Evolutionary conservation across 2,113 vertebrate species (phyloP).

Genomic region (Pavo muticus): DNA sequence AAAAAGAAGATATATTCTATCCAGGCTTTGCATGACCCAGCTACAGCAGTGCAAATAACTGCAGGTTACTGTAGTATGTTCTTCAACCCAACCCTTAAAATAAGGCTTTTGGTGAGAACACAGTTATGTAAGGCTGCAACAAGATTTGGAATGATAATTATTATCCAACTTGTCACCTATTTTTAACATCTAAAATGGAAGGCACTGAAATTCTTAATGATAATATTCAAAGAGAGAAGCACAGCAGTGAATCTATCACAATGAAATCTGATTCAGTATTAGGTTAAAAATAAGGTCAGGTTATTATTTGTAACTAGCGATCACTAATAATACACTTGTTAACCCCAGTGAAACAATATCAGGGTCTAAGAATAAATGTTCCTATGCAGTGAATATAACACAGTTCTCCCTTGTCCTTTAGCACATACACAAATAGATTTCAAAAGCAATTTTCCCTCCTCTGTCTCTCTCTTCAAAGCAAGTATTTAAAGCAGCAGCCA

Average conservation of each 20-base stretch:
- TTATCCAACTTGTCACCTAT: slow-evolving; percentile 58
- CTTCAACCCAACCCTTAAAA: slow-evolving; percentile 66
- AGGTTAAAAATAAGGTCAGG: slow-evolving; percentile 56
- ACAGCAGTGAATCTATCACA: neutral
- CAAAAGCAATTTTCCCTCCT: neutral
- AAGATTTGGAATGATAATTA: slow-evolving; percentile 63
- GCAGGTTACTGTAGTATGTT: slow-evolving; percentile 55
- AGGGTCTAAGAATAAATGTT: slow-evolving; percentile 21
- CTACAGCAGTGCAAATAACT: slow-evolving; percentile 42
- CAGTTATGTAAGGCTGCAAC: slow-evolving; percentile 54
- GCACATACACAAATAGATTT: slow-evolving; percentile 1
- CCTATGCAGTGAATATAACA: neutral
- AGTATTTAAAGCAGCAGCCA: neutral
- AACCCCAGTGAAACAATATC: neutral
- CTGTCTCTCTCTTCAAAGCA: neutral
- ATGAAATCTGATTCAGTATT: slow-evolving; percentile 33
- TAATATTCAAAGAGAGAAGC: slow-evolving; percentile 28
- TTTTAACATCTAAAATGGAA: slow-evolving; percentile 60
- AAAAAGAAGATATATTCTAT: neutral
- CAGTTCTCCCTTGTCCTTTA: slow-evolving; percentile 28
- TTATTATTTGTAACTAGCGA: slow-evolving; percentile 49
- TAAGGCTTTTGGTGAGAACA: slow-evolving; percentile 63
- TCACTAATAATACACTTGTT: slow-evolving; percentile 45
- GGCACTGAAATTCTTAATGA: slow-evolving; percentile 54
- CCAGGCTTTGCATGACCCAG: neutral